Conservation (phyloP, 2,113 vertebrate species). For the Melanocharis versteri region DNA sequence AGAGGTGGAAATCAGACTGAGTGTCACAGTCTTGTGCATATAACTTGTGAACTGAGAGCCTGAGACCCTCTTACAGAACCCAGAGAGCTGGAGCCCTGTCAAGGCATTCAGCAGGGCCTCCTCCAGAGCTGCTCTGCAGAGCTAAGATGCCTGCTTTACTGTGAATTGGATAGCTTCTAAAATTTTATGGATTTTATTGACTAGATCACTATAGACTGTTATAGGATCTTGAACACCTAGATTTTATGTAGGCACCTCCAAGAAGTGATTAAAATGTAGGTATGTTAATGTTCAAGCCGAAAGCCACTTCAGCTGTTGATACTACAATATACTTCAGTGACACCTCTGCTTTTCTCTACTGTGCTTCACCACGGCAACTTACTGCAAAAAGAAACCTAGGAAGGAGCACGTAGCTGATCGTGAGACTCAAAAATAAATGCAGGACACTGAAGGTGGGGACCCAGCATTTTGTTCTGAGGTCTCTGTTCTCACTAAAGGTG, state of each 20-base stretch:
- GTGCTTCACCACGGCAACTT: neutral
- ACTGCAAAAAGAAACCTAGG: neutral
- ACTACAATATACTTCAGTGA: neutral
- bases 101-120: neutral
- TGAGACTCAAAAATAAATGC: neutral
- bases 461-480: neutral
- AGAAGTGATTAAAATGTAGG: neutral
- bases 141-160: neutral
- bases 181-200: neutral
- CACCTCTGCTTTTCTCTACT: neutral
- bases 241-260: neutral
- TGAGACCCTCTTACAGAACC: neutral
- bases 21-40: neutral
- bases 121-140: neutral
- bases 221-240: neutral
- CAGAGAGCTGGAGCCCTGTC: neutral
- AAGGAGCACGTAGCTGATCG: neutral
- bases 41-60: neutral
- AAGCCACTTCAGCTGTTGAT: neutral
- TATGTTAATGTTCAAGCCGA: neutral
- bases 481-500: neutral
- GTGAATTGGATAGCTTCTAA: neutral
- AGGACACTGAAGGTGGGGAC: neutral
- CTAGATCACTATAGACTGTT: neutral
- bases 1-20: neutral